Evolutionary conservation across 2,113 vertebrate genomes (phyloP), one percentile per base, ranked within the genome.

Genomic region (Menura novaehollandiae): DNA sequence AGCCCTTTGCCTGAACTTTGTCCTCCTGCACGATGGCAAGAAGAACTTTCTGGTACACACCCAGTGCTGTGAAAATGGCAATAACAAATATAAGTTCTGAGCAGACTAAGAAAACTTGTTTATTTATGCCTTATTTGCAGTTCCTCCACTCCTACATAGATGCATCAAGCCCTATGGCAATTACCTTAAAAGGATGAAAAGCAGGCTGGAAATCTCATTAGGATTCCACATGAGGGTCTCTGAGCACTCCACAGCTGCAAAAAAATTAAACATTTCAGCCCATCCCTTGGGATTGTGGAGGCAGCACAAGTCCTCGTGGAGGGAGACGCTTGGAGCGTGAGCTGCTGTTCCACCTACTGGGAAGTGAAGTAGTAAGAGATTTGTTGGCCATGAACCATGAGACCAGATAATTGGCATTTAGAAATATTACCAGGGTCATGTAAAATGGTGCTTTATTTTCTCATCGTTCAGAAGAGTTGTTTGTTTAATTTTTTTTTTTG

Each of bases 11-110:
- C 60, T 46, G 28, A 73, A 69, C 20, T 68, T 87, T n/a, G 14
- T 76, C 41, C n/a, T 82, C 28, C 46, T 3, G 2, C 51, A 21
- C 0, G 0, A 2, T 6, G 23, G 11, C 16, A 59, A 0, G 0
- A 51, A 72, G 43, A n/a, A 35, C 44, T 75, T 77, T 49, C 33
- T 44, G 15, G 59, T 43, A 5, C 0, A n/a, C 20, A 37, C 13
- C 5, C 15, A 4, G 16, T 12, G 43, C 15, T 60, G 27, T 62
- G 78, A 62, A 71, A 93, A 69, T 18, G 7, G 12, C 49, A 43
- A 2, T 66, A 20, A 58, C 13, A 62, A 33, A 22, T 68, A 52
- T 22, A 49, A 49, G 47, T 32, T n/a, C 12, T 6, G 46, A 88
- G 35, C 76, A 39, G 75, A 80, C 13, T 44, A 58, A 44, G 53